Conservation (phyloP, 1,140 invertebrate species). For the Drosophila murphyi region DNA sequence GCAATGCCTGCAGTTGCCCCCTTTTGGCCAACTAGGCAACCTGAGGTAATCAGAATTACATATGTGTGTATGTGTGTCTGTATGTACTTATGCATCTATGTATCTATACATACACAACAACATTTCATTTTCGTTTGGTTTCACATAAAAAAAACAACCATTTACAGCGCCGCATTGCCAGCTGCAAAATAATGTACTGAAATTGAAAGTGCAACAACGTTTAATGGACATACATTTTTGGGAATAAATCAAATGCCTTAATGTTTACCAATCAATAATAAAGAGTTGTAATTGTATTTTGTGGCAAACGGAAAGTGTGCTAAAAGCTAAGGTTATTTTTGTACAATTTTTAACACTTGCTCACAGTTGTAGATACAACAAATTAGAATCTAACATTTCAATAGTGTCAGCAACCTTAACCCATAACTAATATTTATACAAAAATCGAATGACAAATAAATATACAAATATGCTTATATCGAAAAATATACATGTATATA, state of each 20-base stretch:
- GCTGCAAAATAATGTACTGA: constrained; percentile 28
- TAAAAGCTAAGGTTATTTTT: too few species aligned
- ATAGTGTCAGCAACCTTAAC: too few species aligned
- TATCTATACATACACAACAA: constrained; percentile 9
- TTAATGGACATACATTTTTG: not conserved
- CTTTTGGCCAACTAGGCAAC: constrained; percentile 27
- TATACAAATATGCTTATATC: too few species aligned
- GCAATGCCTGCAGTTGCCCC: constrained; percentile 30
- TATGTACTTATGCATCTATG: not conserved
- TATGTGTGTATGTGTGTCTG: not conserved
- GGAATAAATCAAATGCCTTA: not conserved
- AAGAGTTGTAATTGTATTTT: too few species aligned
- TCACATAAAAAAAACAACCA: constrained; percentile 4
- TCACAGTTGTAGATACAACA: too few species aligned
- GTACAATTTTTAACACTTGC: too few species aligned
- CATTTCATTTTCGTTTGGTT: constrained; percentile 32
- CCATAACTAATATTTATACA: too few species aligned
- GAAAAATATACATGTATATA: too few species aligned
- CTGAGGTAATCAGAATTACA: constrained; percentile 66
- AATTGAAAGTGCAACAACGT: constrained; percentile 25
- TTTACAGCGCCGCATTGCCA: not conserved
- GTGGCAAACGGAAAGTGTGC: too few species aligned
- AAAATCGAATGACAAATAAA: too few species aligned
- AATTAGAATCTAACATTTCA: too few species aligned
- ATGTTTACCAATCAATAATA: not conserved